These are phyloP conservation scores for Theropithecus gelada DNA, from an alignment of 2,113 vertebrate species.

Conservation along the genomic window DNA sequence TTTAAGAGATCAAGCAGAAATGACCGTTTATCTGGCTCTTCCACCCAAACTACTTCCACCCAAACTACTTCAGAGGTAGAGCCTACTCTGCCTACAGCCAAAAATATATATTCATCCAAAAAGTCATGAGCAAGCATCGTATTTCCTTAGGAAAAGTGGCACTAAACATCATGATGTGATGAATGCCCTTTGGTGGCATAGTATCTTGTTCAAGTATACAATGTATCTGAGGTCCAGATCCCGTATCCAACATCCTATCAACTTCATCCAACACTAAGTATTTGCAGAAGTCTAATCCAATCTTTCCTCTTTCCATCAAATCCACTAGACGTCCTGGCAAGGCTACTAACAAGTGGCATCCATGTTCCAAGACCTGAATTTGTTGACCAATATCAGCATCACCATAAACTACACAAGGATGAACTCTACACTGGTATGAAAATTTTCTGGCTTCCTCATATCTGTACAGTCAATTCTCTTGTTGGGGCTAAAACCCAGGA, in stretches of 20 bases:
- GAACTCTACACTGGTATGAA: conserved; percentile 93
- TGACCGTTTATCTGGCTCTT: conserved; percentile 96
- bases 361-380: conserved; percentile 94
- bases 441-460: conserved; percentile 96
- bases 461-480: conserved; percentile 94
- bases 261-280: conserved; percentile 96
- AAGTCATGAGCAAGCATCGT: conserved; percentile 94
- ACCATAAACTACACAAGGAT: conserved; percentile 95
- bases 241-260: conserved; percentile 98
- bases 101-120: too few relatives aligned
- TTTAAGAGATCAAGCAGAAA: conserved; percentile 98
- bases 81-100: conserved; percentile 97
- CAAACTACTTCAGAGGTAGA: conserved; percentile 99
- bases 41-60: conserved; percentile 99
- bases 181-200: conserved; percentile 94
- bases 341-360: conserved; percentile 95
- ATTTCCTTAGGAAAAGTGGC: conserved; percentile 98
- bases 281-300: conserved; percentile 96
- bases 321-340: conserved; percentile 96
- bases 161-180: conserved; percentile 98
- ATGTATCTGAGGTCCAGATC: conserved; percentile 96
- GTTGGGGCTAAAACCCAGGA: conserved; percentile 94
- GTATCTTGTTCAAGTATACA: conserved; percentile 96
- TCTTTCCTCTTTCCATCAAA: conserved; percentile 98
- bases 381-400: conserved; percentile 97